Evolutionary conservation across 2,797 vertebrate species (phyloP).

Genomic region (Gobio occitaniae): DNA sequence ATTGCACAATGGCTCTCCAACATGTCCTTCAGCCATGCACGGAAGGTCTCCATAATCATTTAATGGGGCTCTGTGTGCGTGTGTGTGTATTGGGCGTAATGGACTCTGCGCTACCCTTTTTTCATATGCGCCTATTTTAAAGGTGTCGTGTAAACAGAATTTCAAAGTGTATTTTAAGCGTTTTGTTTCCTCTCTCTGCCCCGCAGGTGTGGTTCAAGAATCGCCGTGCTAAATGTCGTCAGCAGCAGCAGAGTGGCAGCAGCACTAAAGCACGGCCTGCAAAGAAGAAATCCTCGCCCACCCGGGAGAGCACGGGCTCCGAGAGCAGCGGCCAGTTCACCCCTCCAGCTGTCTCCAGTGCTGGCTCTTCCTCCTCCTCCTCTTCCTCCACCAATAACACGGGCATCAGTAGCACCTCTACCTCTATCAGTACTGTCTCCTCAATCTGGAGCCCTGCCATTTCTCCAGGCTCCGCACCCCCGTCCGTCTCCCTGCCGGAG

Average conservation of each 20-base stretch:
- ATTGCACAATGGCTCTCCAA: slow-evolving; percentile 71
- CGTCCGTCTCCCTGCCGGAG: slow-evolving; percentile 83
- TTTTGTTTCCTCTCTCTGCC: background rate
- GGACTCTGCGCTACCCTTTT: slow-evolving; percentile 14
- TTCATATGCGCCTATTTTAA: slow-evolving; percentile 1
- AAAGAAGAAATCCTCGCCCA: slow-evolving; percentile 95
- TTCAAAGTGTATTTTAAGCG: background rate
- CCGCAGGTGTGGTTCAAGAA: slow-evolving; percentile 98
- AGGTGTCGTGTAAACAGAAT: background rate
- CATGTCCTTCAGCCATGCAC: slow-evolving; percentile 60
- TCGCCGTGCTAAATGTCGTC: slow-evolving; percentile 94
- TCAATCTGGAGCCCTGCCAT: slow-evolving; percentile 99
- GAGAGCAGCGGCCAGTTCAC: slow-evolving; percentile 99
- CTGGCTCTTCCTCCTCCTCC: slow-evolving; percentile 90
- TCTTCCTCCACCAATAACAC: slow-evolving; percentile 82
- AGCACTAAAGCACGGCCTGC: slow-evolving; percentile 89
- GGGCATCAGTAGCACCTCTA: slow-evolving; percentile 79
- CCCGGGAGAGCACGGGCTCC: slow-evolving; percentile 93
- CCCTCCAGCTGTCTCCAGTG: slow-evolving; percentile 90
- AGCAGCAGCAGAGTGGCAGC: slow-evolving; percentile 87
- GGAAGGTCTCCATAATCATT: slow-evolving; percentile 54
- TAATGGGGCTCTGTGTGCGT: slow-evolving; percentile 41
- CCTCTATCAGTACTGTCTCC: slow-evolving; percentile 86
- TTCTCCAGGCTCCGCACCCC: slow-evolving; percentile 86
- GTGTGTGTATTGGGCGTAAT: slow-evolving; percentile 31